A percentile compares a stretch with the other conserved stretches of the same genome.
These are phyloP conservation scores for Anoplolepis gracilipes DNA, from an alignment of 1,140 invertebrate genomes.

Conservation along the genomic window DNA sequence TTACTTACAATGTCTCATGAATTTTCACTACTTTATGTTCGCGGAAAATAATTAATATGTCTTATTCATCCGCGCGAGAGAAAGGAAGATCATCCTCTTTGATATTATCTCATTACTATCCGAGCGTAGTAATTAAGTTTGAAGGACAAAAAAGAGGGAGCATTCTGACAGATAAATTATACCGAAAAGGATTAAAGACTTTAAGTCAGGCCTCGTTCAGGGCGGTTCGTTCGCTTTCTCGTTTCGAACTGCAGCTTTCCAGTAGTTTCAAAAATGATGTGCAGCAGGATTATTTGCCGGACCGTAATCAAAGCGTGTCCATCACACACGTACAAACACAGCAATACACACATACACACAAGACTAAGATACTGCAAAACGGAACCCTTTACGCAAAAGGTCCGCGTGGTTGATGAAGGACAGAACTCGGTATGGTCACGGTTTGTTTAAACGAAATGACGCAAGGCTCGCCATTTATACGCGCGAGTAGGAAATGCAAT, in stretches of 20 bases:
- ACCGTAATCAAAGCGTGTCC: slow-evolving; percentile 66
- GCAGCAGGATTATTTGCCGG: slow-evolving; percentile 40
- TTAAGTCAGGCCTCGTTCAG: background rate
- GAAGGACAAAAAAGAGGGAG: background rate
- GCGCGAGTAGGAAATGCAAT: slow-evolving; percentile 74
- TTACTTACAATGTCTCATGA: background rate
- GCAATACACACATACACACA: slow-evolving; percentile 20
- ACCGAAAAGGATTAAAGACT: slow-evolving; percentile 42
- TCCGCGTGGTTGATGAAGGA: slow-evolving; percentile 16
- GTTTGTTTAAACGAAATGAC: slow-evolving; percentile 82
- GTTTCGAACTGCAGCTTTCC: slow-evolving; percentile 15
- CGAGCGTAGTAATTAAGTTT: slow-evolving; percentile 28
- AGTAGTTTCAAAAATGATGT: slow-evolving; percentile 15
- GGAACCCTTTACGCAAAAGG: slow-evolving; percentile 55
- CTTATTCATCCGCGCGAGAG: background rate
- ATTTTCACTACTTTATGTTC: background rate
- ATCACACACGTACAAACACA: background rate
- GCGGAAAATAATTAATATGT: slow-evolving; percentile 15
- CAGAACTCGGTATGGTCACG: slow-evolving; percentile 62
- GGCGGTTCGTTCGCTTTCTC: background rate
- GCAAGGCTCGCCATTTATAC: slow-evolving; percentile 63
- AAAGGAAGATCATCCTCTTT: slow-evolving; percentile 7
- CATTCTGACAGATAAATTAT: slow-evolving; percentile 42
- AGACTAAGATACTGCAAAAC: slow-evolving; percentile 24
- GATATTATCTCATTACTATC: slow-evolving; percentile 6